Base-by-base conservation (phyloP, 2,888 invertebrate species). In the Dusona sp. region DNA sequence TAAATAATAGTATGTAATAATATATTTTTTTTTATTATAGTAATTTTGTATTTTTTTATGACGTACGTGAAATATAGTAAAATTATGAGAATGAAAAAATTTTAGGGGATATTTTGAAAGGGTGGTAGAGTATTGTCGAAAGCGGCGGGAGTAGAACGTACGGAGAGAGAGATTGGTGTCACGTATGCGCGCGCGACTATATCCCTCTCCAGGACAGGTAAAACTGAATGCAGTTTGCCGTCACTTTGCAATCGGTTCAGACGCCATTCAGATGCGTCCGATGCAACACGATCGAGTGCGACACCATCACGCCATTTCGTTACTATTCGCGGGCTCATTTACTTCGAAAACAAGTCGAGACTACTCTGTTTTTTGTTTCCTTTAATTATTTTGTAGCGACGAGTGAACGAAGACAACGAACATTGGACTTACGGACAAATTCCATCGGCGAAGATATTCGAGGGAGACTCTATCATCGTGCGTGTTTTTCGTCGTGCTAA, bases 251-350 rank as follows among this genome's bases (percentile, higher is more conserved):
- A 92, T 88, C 90, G 91, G 92, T 92, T 92, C 92, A 92, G 92
- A 92, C 92, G 92, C 91, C 91, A 91, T 91, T 93, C 92, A 92
- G 92, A 92, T 92, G 92, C 91, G 91, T 89, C 90, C 90, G 90
- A 91, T 90, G 90, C 92, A 90, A 90, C 91, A 88, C 82, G 90
- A 19, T 36, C 75, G 51, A 51, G 70, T 70, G 38, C 67, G 36
- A 68, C 61, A 48, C 38, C 51, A 45, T 65, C 36, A 29, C 80
- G 74, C 61, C 19, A 57, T 54, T 25, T 65, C 33, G 68, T 75
- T 79, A 9, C 42, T 67, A 11, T 75, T 19, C 67, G 67, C 84
- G 68, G 36, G 72, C 61, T 84, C 64, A 19, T 78, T 87, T 64
- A 22, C 54, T 48, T 70, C 80, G 25, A 48, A 29, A 68, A 65